Evolutionary conservation across 2,797 vertebrate genomes (phyloP).

Genomic region (Phoxinus dragarum): DNA sequence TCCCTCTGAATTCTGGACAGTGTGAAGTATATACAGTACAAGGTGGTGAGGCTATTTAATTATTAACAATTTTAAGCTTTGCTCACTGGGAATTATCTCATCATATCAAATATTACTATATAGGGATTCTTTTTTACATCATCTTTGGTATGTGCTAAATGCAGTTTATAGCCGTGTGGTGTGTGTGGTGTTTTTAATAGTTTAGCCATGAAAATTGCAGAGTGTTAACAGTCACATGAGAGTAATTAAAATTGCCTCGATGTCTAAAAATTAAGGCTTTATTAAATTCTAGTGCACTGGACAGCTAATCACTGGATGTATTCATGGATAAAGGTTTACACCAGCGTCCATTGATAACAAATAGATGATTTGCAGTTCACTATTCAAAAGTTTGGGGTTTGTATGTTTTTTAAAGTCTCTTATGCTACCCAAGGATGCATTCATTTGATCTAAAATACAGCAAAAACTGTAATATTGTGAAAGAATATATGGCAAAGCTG

Average conservation of each 20-base stretch:
- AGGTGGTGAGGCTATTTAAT: background rate
- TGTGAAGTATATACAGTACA: background rate
- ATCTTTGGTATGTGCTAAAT: slow-evolving; percentile 22
- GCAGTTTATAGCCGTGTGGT: slow-evolving; percentile 4
- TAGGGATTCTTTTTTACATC: slow-evolving; percentile 6
- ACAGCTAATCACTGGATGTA: background rate
- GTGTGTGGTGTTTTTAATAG: slow-evolving; percentile 21
- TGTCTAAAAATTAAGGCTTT: background rate
- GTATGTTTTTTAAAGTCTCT: background rate
- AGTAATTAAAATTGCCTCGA: slow-evolving; percentile 2
- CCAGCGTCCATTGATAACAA: background rate
- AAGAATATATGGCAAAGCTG: background rate
- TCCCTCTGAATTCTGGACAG: background rate
- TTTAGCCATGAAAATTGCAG: slow-evolving; percentile 29
- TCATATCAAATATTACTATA: slow-evolving; percentile 4
- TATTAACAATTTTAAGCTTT: slow-evolving; percentile 15
- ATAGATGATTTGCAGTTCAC: background rate
- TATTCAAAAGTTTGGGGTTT: background rate
- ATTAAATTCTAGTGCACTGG: background rate
- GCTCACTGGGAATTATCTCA: slow-evolving; percentile 1
- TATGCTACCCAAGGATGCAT: background rate
- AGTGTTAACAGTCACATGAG: slow-evolving; percentile 5
- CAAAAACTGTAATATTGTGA: background rate
- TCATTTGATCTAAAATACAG: background rate
- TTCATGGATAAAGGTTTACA: slow-evolving; percentile 4